Evolutionary conservation across 1,140 invertebrate genomes (phyloP).

Genomic region (Drosophila pseudoananassae): DNA sequence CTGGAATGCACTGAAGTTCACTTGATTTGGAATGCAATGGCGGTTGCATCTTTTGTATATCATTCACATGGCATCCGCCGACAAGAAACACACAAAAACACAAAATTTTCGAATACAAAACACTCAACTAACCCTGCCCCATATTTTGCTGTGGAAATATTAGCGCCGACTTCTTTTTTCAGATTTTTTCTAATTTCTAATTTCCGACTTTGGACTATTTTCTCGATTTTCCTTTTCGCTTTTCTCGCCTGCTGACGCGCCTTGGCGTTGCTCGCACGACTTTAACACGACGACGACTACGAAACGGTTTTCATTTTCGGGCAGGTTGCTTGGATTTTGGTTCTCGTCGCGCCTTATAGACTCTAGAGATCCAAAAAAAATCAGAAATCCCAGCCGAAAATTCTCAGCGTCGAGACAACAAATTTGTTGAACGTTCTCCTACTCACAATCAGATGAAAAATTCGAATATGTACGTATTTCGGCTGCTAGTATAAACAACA

Average conservation of each 20-base stretch:
- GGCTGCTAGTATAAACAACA: conserved; percentile 66
- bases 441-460: conserved; percentile 47
- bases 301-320: conserved; percentile 60
- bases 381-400: conserved; percentile 30
- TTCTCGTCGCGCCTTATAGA: conserved; percentile 12
- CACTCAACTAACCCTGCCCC: conserved; percentile 81
- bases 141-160: conserved; percentile 56
- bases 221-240: conserved; percentile 40
- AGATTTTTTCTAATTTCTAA: conserved; percentile 17
- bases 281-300: conserved; percentile 82
- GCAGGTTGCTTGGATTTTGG: conserved; percentile 73
- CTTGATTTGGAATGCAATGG: conserved; percentile 19
- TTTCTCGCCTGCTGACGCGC: conserved; percentile 63
- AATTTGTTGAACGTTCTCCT: conserved; percentile 67
- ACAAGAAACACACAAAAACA: conserved; percentile 20
- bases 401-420: conserved; percentile 71
- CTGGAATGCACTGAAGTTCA: conserved; percentile 29
- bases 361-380: conserved; percentile 13
- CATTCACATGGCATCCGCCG: not conserved
- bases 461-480: conserved; percentile 30
- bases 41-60: conserved; percentile 12
- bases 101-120: conserved; percentile 44
- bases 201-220: conserved; percentile 45
- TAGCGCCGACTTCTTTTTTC: conserved; percentile 32
- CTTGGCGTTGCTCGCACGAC: conserved; percentile 79